Percentiles rank a stretch among this genome's conserved stretches.
phyloP scores from a whole-genome alignment of 2,888 invertebrate genomes.

The Cremastinae sp. region DNA sequence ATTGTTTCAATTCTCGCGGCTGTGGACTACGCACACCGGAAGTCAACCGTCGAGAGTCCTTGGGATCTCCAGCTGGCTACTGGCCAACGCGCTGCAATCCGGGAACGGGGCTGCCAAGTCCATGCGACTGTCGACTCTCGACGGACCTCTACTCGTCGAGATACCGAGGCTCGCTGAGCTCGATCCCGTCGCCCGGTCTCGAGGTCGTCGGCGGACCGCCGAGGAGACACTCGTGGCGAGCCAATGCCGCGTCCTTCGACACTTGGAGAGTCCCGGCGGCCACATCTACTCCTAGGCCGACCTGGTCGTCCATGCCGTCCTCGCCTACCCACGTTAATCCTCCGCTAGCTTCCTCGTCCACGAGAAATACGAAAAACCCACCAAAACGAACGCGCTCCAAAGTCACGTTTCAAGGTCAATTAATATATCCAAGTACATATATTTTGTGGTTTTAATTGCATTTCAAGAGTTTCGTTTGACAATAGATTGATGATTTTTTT shows the following conservation, averaged over 20 bases:
- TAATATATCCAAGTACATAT: too few species aligned
- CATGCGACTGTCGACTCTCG: slow-evolving; percentile 77
- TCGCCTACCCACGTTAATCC: slow-evolving; percentile 80
- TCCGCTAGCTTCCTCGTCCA: slow-evolving; percentile 66
- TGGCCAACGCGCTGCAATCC: slow-evolving; percentile 73
- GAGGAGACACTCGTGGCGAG: slow-evolving; percentile 78
- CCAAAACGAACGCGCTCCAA: slow-evolving; percentile 76
- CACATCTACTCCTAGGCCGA: slow-evolving; percentile 73
- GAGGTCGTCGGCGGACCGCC: slow-evolving; percentile 74
- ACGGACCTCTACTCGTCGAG: slow-evolving; percentile 76
- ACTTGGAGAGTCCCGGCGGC: slow-evolving; percentile 74
- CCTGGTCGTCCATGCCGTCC: slow-evolving; percentile 81
- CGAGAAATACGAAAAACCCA: slow-evolving; percentile 69
- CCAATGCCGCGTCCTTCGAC: slow-evolving; percentile 77
- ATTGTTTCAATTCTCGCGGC: slow-evolving; percentile 73
- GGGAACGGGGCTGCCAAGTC: slow-evolving; percentile 74
- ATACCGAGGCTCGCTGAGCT: slow-evolving; percentile 78
- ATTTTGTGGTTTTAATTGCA: slow-evolving; percentile 4
- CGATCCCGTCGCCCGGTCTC: slow-evolving; percentile 77
- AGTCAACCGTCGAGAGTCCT: slow-evolving; percentile 75
- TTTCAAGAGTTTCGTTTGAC: background rate
- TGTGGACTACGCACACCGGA: slow-evolving; percentile 76
- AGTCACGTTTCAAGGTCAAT: slow-evolving; percentile 79
- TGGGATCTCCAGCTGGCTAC: slow-evolving; percentile 73
- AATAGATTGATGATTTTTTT: slow-evolving; percentile 10